Evolutionary conservation across 2,888 invertebrate genomes (phyloP).

Genomic region (Tenthredo notha): DNA sequence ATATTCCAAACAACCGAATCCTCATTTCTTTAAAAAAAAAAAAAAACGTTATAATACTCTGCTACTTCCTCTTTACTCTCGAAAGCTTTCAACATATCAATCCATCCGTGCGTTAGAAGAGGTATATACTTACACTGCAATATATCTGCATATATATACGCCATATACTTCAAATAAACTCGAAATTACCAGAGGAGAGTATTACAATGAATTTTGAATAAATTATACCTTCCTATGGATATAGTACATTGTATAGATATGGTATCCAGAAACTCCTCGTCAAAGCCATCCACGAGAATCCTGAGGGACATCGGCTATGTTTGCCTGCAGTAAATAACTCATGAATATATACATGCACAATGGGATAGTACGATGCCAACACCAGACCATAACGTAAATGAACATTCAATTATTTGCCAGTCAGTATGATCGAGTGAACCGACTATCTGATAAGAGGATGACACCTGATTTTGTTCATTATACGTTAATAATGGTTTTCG

Average conservation of each 20-base stretch:
- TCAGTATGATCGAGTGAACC: background rate
- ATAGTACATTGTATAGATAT: background rate
- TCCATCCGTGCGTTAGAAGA: background rate
- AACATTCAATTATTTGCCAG: constrained; percentile 37
- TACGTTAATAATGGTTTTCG: constrained; percentile 1
- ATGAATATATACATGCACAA: constrained; percentile 19
- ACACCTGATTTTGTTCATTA: background rate
- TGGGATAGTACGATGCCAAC: background rate
- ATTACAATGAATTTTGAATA: background rate
- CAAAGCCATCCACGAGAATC: background rate
- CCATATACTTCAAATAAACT: background rate
- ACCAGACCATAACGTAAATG: background rate
- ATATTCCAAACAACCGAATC: background rate
- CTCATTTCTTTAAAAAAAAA: background rate
- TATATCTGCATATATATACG: too few relatives aligned
- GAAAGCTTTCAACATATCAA: background rate
- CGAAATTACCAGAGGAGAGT: too few relatives aligned
- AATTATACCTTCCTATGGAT: background rate
- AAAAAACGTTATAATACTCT: background rate
- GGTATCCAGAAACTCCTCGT: background rate
- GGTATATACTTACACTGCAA: too few relatives aligned
- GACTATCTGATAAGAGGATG: background rate
- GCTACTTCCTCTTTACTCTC: background rate
- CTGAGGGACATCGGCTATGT: constrained; percentile 20
- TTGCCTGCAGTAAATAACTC: constrained; percentile 1